Evolutionary conservation across 30 jellyfish, hydroid and myxozoan genomes (phyloP), one percentile per base, ranked within the genome.

Genomic region (Aurelia aurita): DNA sequence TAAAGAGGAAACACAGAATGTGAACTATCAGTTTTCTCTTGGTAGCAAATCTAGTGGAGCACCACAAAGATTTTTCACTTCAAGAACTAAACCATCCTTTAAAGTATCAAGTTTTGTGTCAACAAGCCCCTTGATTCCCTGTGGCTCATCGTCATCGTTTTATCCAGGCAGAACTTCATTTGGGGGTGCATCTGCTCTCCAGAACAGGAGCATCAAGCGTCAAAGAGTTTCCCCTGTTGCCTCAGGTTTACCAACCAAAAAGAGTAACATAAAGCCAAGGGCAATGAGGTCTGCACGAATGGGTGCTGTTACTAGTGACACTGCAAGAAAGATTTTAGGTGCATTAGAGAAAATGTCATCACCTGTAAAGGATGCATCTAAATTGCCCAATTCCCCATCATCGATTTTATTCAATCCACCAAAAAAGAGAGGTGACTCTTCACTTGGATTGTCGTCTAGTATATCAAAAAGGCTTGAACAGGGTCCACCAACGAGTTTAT

Each of bases 101-200:
- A 95, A 95, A 77, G 91, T 96, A 0, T 89, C 99, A 10, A 90
- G 98, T 39, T 95, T 95, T 74, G 86, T 91, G 20, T 90, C 95
- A 35, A 79, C 99, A 61, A 87, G 88, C 31, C 86, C 90, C 1
- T 68, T 77, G 31, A 21, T 68, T 11, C 96, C 97, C 19, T 43
- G 76, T 51, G 87, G 85, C 19, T 83, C 82, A 49, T 60, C 98
- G 0, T 95, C 99, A 67, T 57, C 96, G 20, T 95, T 95, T 67
- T 95, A 95, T 59, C 72, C 89, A 23, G 99, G 99, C 3, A 73
- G 84, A 72, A 95, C 99, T 20, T 73, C 91, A 10, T 95, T 77
- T 86, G 99, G 99, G 4, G 99, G 99, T 35, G 94, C 98, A 58
- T 79, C 97, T 1, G 73, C 99, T 25, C 43, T 77, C 21, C 88